Base-by-base conservation (phyloP, 2,113 vertebrate genomes). In the Turdus rufiventris region DNA sequence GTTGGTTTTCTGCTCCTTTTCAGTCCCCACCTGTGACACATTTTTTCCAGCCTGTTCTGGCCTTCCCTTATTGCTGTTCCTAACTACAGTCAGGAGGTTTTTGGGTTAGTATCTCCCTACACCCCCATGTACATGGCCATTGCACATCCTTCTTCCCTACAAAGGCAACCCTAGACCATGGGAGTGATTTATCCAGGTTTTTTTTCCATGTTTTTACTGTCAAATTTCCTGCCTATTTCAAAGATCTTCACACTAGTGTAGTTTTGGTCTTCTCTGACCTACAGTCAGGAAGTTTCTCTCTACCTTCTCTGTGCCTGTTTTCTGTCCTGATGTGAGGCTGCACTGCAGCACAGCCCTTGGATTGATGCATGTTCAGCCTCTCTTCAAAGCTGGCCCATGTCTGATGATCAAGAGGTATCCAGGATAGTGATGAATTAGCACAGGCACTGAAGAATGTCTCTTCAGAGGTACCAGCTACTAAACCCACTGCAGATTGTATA, bases 81-180 rank as follows among this genome's bases (percentile, higher is more conserved):
- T 77, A 84, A 45, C 0, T 3, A 10, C 26, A 36, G 19, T 42
- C 50, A 62, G 38, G 42, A 77, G 21, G 3, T 18, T 61, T 57
- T 57, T 12, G 10, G 3, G 3, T 57, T 48, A 61, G 4, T 15
- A 18, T 36, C 71, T 70, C 50, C 54, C 42, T 76, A 8, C 11
- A 29, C 4, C 9, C 10, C 73, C 23, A 34, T 0, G 0, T 45
- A n/a, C 14, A 18, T 0, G 1, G 5, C 15, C 40, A 16, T 34
- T 56, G 25, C 14, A 34, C 7, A 33, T 43, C 40, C 5, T 48
- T 57, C 29, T 70, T 54, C 14, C 21, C 38, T 56, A 14, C 12
- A 14, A 7, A 23, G 21, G 20, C 14, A 76, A 34, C 5, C 12
- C 14, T n/a, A 77, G 29, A 48, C 14, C 8, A 51, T 6, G 19